These are phyloP conservation scores for Andrena fulva DNA, from an alignment of 2,888 invertebrate genomes.

Conservation along the genomic window DNA sequence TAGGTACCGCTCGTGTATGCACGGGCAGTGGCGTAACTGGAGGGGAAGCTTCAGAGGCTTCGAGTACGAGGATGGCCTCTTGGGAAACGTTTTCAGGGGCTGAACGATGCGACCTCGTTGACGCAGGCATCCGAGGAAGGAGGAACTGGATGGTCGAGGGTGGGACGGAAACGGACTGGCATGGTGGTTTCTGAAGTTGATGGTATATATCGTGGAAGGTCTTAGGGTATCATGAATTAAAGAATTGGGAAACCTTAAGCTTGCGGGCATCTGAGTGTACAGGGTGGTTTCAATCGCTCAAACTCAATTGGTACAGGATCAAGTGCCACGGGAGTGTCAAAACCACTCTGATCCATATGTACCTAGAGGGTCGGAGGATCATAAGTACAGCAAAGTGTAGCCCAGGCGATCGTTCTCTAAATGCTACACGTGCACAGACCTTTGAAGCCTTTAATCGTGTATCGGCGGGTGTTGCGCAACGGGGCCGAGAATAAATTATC, in stretches of 20 bases:
- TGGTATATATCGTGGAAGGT: too few relatives aligned
- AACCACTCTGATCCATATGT: background rate
- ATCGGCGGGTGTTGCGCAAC: constrained; percentile 35
- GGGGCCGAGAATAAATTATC: constrained; percentile 28
- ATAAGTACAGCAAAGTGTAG: background rate
- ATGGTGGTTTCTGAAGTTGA: background rate
- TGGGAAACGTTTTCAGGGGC: constrained; percentile 41
- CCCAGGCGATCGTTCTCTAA: background rate
- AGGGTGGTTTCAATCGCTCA: too few relatives aligned
- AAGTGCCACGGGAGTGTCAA: background rate
- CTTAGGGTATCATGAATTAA: too few relatives aligned
- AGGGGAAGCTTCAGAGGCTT: constrained; percentile 33
- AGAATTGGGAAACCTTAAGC: too few relatives aligned
- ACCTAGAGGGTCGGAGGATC: background rate
- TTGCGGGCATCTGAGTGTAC: too few relatives aligned
- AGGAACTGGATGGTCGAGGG: background rate
- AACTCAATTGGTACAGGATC: too few relatives aligned
- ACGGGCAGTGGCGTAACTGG: constrained; percentile 14
- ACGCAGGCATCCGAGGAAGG: background rate
- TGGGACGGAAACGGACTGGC: background rate
- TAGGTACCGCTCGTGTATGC: constrained; percentile 35
- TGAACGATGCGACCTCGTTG: constrained; percentile 20
- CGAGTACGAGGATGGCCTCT: constrained; percentile 13
- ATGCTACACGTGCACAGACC: background rate
- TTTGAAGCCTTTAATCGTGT: constrained; percentile 12